Percentiles rank a stretch among this genome's conserved stretches.
These are phyloP conservation scores for Phodopus roborovskii DNA, from an alignment of 2,113 vertebrate genomes.

Conservation along the genomic window DNA sequence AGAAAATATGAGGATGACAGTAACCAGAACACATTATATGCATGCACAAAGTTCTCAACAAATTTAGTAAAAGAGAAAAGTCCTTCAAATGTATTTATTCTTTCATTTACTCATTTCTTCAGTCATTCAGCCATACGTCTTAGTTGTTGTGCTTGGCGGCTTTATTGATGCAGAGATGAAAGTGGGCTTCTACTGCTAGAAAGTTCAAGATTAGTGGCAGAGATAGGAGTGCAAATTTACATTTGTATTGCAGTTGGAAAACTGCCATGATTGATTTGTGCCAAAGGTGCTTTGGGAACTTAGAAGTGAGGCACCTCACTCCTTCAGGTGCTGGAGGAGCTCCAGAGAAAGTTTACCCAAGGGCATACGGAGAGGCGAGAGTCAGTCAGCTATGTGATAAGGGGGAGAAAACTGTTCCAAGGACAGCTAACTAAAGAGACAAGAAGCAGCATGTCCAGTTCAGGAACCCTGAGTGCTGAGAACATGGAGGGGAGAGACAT, in stretches of 20 bases:
- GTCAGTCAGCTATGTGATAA: neutral
- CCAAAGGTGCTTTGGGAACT: constrained; percentile 30
- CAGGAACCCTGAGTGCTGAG: neutral
- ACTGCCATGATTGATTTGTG: constrained; percentile 21
- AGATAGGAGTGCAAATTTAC: constrained; percentile 4
- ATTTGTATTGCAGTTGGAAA: neutral
- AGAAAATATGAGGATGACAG: neutral
- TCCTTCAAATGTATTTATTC: neutral
- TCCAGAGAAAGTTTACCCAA: neutral
- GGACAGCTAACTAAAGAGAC: neutral
- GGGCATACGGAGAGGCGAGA: neutral
- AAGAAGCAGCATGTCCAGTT: neutral
- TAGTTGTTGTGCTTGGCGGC: neutral
- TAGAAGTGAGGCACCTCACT: neutral
- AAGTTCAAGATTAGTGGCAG: constrained; percentile 43
- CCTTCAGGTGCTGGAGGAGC: neutral
- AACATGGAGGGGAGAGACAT: neutral
- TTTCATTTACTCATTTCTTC: neutral
- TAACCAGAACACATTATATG: neutral
- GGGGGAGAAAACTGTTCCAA: neutral
- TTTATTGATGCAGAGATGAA: neutral
- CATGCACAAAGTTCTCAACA: neutral
- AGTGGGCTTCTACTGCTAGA: neutral
- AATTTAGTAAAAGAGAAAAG: neutral
- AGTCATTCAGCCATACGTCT: neutral